phyloP scores from a whole-genome alignment of 1,140 invertebrate species.

The Sycobia sp. region DNA sequence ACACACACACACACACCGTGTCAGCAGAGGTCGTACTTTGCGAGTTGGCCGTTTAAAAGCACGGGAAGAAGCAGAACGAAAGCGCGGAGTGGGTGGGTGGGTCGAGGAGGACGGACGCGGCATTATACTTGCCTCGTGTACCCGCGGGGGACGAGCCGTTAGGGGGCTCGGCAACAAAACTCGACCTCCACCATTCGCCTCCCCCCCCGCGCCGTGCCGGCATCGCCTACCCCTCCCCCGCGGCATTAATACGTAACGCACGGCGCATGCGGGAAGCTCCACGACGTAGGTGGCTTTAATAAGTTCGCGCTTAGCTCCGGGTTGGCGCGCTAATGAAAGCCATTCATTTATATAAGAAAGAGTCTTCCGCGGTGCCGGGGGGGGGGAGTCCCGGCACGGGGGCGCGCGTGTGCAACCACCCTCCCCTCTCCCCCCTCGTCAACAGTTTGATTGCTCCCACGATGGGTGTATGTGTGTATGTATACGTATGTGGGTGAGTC shows the following conservation, averaged over 20 bases:
- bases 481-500: too few relatives aligned
- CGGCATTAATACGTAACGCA: slow-evolving; percentile 55
- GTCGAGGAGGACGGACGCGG: neutral
- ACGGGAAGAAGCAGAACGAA: slow-evolving; percentile 9
- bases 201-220: too few relatives aligned
- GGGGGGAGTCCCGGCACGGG: too few relatives aligned
- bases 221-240: too few relatives aligned
- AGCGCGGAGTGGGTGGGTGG: neutral
- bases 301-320: too few relatives aligned
- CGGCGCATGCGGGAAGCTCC: too few relatives aligned
- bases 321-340: slow-evolving; percentile 57
- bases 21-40: slow-evolving; percentile 19
- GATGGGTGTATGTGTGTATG: too few relatives aligned
- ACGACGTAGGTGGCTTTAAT: slow-evolving; percentile 51
- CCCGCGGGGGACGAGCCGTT: slow-evolving; percentile 19
- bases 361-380: too few relatives aligned
- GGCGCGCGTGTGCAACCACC: slow-evolving; percentile 35
- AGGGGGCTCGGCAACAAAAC: slow-evolving; percentile 52
- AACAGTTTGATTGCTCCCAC: too few relatives aligned
- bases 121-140: neutral
- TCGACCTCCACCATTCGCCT: too few relatives aligned
- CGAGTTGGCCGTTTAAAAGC: neutral
- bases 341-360: slow-evolving; percentile 60
- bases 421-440: too few relatives aligned
- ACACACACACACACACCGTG: too few relatives aligned